These are phyloP conservation scores for Carassius gibelio DNA, from an alignment of 2,113 vertebrate genomes.

Conservation along the genomic window DNA sequence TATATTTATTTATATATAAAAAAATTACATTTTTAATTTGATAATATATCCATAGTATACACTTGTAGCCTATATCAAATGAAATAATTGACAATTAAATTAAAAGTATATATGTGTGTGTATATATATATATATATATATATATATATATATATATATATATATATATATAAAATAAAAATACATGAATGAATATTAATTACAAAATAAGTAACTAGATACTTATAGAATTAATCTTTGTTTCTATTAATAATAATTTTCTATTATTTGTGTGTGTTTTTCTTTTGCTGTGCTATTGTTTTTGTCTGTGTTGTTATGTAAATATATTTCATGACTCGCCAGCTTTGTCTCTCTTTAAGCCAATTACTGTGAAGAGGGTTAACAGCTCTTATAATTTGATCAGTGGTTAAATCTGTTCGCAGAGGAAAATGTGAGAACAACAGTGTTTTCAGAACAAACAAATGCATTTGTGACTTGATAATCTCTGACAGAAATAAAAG, in stretches of 20 bases:
- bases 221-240: no score
- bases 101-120: no score
- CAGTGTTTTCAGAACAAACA: neutral
- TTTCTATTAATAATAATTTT: no score
- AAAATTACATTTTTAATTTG: neutral
- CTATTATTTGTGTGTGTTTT: neutral
- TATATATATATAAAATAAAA: no score
- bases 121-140: no score
- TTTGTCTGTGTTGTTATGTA: slow-evolving; percentile 63
- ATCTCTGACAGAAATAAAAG: slow-evolving; percentile 74
- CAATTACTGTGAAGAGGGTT: slow-evolving; percentile 70
- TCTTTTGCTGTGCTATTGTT: slow-evolving; percentile 46
- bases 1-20: neutral
- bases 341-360: slow-evolving; percentile 64
- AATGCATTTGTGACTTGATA: slow-evolving; percentile 60
- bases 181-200: no score
- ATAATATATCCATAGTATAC: no score
- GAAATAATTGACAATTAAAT: neutral
- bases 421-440: neutral
- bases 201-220: neutral
- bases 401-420: neutral
- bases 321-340: slow-evolving; percentile 73
- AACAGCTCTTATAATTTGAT: slow-evolving; percentile 66
- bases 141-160: no score
- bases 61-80: neutral